phyloP scores from a whole-genome alignment of 2,888 invertebrate genomes.

The Maniola hyperantus region DNA sequence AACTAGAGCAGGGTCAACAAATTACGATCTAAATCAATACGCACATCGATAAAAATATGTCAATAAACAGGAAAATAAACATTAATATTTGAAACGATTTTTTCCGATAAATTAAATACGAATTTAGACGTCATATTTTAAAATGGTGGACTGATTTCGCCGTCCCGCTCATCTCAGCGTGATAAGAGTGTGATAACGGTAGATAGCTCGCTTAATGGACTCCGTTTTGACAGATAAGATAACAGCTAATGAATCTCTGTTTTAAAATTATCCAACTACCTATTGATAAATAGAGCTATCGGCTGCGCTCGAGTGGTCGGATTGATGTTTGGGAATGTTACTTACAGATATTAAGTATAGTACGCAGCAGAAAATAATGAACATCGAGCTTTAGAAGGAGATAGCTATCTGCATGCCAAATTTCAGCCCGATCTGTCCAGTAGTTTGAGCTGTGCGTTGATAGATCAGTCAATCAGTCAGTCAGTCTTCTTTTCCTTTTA shows the following conservation, averaged over 20 bases:
- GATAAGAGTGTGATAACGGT: constrained; percentile 63
- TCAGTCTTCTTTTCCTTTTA: too few relatives aligned
- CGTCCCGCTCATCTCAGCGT: constrained; percentile 56
- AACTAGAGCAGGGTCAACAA: too few relatives aligned
- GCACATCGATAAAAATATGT: constrained; percentile 3
- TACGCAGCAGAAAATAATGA: too few relatives aligned
- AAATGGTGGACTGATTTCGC: constrained; percentile 56
- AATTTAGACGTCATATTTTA: constrained; percentile 54
- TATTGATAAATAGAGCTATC: constrained; percentile 44
- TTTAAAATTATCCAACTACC: constrained; percentile 48
- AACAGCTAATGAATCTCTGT: constrained; percentile 64
- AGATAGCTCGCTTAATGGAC: constrained; percentile 66
- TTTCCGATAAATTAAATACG: constrained; percentile 55
- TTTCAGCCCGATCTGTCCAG: too few relatives aligned
- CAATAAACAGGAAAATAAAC: constrained; percentile 20
- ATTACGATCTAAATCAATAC: neutral
- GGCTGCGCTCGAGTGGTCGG: constrained; percentile 25
- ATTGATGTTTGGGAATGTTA: constrained; percentile 12
- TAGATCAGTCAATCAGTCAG: too few relatives aligned
- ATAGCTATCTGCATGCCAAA: too few relatives aligned
- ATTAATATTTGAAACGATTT: constrained; percentile 28
- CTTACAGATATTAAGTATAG: too few relatives aligned
- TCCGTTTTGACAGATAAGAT: constrained; percentile 64
- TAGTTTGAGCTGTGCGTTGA: too few relatives aligned
- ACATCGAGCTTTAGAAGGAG: too few relatives aligned